Evolutionary conservation across 2,113 vertebrate genomes (phyloP).

Genomic region (Thinocorus orbignyianus): DNA sequence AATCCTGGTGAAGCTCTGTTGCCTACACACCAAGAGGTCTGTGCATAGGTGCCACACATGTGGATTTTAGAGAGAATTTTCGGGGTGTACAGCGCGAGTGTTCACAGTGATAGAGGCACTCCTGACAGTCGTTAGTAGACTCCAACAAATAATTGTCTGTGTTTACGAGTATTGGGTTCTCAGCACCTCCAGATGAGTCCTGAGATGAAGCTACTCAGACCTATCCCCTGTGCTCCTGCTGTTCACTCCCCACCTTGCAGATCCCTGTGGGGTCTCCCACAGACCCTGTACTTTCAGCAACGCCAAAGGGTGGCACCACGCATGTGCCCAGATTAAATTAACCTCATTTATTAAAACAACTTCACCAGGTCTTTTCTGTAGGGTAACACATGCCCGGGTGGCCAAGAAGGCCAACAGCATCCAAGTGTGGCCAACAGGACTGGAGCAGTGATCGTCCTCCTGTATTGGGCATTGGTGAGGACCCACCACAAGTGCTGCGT

Average conservation of each 20-base stretch:
- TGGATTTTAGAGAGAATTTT: not conserved
- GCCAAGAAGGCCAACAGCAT: not conserved
- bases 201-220: not conserved
- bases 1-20: not conserved
- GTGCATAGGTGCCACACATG: rapidly evolving
- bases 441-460: not conserved
- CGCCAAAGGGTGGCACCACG: rapidly evolving
- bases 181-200: not conserved
- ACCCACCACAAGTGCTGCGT: too few species aligned
- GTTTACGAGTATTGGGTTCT: rapidly evolving
- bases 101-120: not conserved
- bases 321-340: not conserved
- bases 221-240: too few species aligned
- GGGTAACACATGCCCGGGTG: not conserved
- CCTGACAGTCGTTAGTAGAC: rapidly evolving
- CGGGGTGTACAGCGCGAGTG: rapidly evolving
- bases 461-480: not conserved
- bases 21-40: too few species aligned
- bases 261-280: not conserved
- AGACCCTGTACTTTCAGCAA: rapidly evolving
- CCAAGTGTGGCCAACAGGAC: not conserved
- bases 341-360: not conserved
- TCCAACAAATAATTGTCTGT: too few species aligned
- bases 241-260: not conserved
- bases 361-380: not conserved